phyloP scores from a whole-genome alignment of 1,140 invertebrate species.

The Polyergus mexicanus region DNA sequence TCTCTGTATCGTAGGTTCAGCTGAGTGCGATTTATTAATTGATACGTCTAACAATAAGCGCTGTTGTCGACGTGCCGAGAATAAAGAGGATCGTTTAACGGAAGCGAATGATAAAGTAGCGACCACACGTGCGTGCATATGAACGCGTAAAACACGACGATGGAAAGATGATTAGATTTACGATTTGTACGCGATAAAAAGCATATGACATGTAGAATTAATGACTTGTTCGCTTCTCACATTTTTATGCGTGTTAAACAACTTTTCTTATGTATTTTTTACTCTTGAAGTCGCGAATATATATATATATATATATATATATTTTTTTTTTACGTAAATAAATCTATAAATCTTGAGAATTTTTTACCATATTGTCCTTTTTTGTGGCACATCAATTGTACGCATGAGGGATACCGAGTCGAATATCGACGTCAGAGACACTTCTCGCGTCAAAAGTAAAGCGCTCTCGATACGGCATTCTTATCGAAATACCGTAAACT shows the following conservation, averaged over 20 bases:
- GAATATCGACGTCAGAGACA: slow-evolving; percentile 30
- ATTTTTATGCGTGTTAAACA: too few relatives aligned
- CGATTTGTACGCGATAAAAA: background rate
- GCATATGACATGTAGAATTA: too few relatives aligned
- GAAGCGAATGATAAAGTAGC: slow-evolving; percentile 3
- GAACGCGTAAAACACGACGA: background rate
- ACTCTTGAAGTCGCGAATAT: background rate
- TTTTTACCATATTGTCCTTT: background rate
- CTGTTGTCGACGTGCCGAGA: background rate
- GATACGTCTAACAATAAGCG: slow-evolving; percentile 11
- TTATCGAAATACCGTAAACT: slow-evolving; percentile 49
- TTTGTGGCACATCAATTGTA: background rate
- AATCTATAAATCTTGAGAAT: background rate
- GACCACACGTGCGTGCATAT: background rate
- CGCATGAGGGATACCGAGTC: background rate
- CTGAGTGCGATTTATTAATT: slow-evolving; percentile 51
- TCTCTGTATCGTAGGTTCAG: background rate
- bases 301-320: background rate
- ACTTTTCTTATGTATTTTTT: background rate
- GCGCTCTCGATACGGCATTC: slow-evolving; percentile 26
- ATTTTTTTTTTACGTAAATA: too few relatives aligned
- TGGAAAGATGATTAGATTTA: background rate
- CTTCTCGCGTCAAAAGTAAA: slow-evolving; percentile 6
- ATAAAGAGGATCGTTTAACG: background rate
- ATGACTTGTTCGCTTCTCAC: too few relatives aligned